Percentiles rank a stretch among this genome's conserved stretches.
Conservation (phyloP, 2,888 invertebrate species). For the Corbicula japonica region DNA sequence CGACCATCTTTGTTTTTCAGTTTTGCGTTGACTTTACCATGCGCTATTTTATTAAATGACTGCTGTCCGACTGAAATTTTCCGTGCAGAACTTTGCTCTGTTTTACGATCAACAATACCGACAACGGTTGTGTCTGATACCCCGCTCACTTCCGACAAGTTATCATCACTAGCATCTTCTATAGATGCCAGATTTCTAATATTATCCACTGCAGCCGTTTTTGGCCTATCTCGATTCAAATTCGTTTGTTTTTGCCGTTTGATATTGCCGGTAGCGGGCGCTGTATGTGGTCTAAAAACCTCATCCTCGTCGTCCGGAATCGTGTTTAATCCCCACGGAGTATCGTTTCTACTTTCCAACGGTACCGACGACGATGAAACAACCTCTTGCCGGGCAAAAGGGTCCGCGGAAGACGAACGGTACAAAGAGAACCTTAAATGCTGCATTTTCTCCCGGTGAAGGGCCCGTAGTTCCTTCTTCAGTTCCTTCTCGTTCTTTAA, state of each 20-base stretch:
- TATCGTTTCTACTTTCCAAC: conserved; percentile 53
- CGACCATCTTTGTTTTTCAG: conserved; percentile 71
- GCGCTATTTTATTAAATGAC: conserved; percentile 70
- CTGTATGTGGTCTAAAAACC: conserved; percentile 56
- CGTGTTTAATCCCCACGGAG: conserved; percentile 64
- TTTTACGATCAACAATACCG: conserved; percentile 71
- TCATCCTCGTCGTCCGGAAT: conserved; percentile 56
- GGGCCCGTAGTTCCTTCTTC: conserved; percentile 54
- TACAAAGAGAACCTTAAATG: conserved; percentile 69
- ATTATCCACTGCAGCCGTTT: conserved; percentile 42
- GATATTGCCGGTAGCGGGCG: conserved; percentile 23
- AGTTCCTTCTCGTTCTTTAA: conserved; percentile 71
- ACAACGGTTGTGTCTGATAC: conserved; percentile 50
- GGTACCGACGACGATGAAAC: conserved; percentile 35
- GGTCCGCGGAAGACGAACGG: conserved; percentile 55
- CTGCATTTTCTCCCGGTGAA: conserved; percentile 65
- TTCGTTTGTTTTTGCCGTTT: background rate
- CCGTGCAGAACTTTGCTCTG: conserved; percentile 65
- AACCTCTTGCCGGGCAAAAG: conserved; percentile 42
- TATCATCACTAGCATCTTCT: conserved; percentile 24
- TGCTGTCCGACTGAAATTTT: conserved; percentile 69
- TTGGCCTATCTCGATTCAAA: conserved; percentile 24
- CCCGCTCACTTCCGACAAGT: conserved; percentile 28
- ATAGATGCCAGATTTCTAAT: too few relatives aligned
- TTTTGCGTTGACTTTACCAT: conserved; percentile 67